phyloP scores from a whole-genome alignment of 1,140 invertebrate species.

The Bombyx mandarina region DNA sequence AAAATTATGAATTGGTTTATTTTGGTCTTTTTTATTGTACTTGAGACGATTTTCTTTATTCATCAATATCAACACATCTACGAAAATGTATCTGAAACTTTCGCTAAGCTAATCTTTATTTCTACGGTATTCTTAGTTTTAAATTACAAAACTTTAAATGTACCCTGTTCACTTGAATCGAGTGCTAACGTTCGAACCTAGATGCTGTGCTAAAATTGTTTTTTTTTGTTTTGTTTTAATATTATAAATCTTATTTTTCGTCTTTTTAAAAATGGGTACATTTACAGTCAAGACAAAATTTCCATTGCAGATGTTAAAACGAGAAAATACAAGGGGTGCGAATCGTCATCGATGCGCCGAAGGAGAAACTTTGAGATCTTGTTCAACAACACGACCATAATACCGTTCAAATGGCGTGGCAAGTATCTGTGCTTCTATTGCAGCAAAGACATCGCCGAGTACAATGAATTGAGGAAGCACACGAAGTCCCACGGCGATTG shows the following conservation, averaged over 20 bases:
- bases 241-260: constrained; percentile 1
- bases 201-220: constrained; percentile 1
- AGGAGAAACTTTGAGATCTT: constrained; percentile 49
- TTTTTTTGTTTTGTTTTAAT: background rate
- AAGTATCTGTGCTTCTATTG: constrained; percentile 60
- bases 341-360: constrained; percentile 51
- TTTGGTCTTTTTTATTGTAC: no score
- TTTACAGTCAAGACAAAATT: constrained; percentile 45
- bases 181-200: background rate
- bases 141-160: constrained; percentile 46
- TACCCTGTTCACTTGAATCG: constrained; percentile 32
- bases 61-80: no score
- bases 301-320: constrained; percentile 50
- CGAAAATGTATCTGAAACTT: no score
- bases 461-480: constrained; percentile 40
- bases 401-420: constrained; percentile 64
- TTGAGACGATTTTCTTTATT: no score
- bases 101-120: no score
- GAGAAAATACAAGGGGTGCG: constrained; percentile 41
- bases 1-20: no score
- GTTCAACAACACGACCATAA: constrained; percentile 56
- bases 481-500: constrained; percentile 50
- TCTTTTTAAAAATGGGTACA: constrained; percentile 38
- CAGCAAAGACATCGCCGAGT: constrained; percentile 46
- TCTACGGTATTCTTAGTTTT: background rate